phyloP scores from a whole-genome alignment of 2,797 vertebrate genomes.

The Notolabrus celidotus region DNA sequence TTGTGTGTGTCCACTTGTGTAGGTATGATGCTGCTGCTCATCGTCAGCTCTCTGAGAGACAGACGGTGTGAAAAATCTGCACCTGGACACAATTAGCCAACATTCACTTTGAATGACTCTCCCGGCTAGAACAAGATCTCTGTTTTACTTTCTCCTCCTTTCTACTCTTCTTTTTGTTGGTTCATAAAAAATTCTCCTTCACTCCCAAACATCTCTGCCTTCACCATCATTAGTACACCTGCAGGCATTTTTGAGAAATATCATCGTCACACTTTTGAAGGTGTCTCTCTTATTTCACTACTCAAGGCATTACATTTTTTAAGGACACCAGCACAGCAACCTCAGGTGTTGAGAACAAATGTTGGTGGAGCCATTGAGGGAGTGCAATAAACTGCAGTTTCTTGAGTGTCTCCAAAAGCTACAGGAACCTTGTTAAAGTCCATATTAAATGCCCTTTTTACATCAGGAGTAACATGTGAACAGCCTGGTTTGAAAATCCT shows the following conservation, averaged over 20 bases:
- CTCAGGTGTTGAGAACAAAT: too few relatives aligned
- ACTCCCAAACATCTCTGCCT: not conserved
- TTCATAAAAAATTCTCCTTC: not conserved
- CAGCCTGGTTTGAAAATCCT: too few relatives aligned
- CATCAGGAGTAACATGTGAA: too few relatives aligned
- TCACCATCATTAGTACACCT: not conserved
- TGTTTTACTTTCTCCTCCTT: not conserved
- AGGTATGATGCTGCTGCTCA: slow-evolving; percentile 29
- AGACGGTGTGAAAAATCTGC: slow-evolving; percentile 44
- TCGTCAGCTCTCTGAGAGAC: slow-evolving; percentile 35
- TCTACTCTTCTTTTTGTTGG: not conserved
- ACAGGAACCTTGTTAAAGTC: too few relatives aligned
- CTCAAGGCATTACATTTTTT: slow-evolving; percentile 17
- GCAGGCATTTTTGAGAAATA: slow-evolving; percentile 13
- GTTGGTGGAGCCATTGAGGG: too few relatives aligned
- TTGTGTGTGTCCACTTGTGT: slow-evolving; percentile 23
- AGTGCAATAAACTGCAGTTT: too few relatives aligned
- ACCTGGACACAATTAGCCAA: slow-evolving; percentile 72
- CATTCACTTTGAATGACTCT: slow-evolving; percentile 48
- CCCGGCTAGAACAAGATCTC: slow-evolving; percentile 19
- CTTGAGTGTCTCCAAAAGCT: too few relatives aligned
- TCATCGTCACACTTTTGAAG: slow-evolving; percentile 7
- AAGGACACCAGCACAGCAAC: too few relatives aligned
- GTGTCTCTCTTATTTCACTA: not conserved
- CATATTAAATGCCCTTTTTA: too few relatives aligned